A percentile compares a stretch with the other conserved stretches of the same genome.
These are phyloP conservation scores for Pogona vitticeps DNA, from an alignment of 2,113 vertebrate species.

Conservation along the genomic window DNA sequence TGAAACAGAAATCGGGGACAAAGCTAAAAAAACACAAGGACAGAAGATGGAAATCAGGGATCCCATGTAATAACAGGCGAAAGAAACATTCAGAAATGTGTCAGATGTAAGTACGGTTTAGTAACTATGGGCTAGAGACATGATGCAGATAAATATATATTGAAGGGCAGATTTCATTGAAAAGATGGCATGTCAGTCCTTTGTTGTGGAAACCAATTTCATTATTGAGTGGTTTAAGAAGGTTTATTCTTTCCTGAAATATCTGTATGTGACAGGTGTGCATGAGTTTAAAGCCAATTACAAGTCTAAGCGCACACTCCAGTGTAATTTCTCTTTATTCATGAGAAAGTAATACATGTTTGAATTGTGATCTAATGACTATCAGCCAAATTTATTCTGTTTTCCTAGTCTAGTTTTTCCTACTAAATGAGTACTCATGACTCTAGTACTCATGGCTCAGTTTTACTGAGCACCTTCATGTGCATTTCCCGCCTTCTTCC, in stretches of 20 bases:
- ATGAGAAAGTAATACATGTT: not conserved
- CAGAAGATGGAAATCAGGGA: conserved; percentile 77
- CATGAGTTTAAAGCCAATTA: conserved; percentile 37
- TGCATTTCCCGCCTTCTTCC: not conserved
- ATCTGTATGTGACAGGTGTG: conserved; percentile 22
- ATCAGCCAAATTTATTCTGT: not conserved
- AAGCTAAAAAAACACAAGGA: conserved; percentile 81
- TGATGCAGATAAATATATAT: conserved; percentile 53
- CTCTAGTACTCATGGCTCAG: conserved; percentile 3
- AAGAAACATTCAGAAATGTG: conserved; percentile 65
- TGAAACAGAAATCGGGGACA: conserved; percentile 79
- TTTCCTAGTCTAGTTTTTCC: not conserved
- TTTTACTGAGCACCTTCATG: not conserved
- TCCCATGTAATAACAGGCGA: conserved; percentile 67
- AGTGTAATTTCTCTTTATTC: not conserved
- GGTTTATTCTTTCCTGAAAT: not conserved
- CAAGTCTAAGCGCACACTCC: not conserved
- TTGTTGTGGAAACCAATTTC: not conserved
- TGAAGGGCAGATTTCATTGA: conserved; percentile 20
- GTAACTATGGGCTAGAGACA: conserved; percentile 10
- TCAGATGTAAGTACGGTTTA: conserved; percentile 63
- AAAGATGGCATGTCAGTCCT: conserved; percentile 39
- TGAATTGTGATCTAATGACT: not conserved
- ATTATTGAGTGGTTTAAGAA: conserved; percentile 29
- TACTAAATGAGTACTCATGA: not conserved